Base-by-base conservation (phyloP, 2,888 invertebrate species). In the Torymus aiolomorphi region DNA sequence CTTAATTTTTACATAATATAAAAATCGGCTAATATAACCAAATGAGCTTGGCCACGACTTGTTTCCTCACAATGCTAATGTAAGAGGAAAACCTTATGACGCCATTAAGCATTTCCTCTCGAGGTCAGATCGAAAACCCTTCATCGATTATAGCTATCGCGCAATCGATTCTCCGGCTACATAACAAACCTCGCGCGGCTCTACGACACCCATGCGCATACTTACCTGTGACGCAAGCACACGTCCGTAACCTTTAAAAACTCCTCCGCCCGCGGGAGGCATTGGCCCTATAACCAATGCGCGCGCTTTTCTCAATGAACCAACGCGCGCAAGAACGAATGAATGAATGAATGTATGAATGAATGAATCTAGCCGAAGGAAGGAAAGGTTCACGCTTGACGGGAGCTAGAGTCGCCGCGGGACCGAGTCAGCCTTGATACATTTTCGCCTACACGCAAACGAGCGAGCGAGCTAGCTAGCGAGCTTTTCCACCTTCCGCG, bases 401-500 rank as follows among this genome's bases (percentile, higher is more conserved):
- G 61, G 61, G 52, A 52, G 62, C 20, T 16, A 20, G 2, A 11
- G n/a, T 52, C 67, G 80, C 54, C 69, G 20, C 57, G 72, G 80
- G 51, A 16, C 56, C 57, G 42, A 56, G 42, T n/a, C 84, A 85
- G 87, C 88, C 88, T 87, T 87, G 87, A 88, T 88, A 88, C 86
- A 88, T 87, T 88, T 76, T 88, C 88, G 88, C 88, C 88, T 85
- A 88, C 88, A 82, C 86, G 69, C 70, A 42, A 42, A 5, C 42
- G 8, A 42, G 42, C 54, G 57, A 78, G 75, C 76, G 65, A 85
- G 20, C 20, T 1, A 20, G 86, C 88, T 88, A 85, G 20, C 20
- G 20, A 20, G 86, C 88, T 88, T 88, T 88, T 88, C 87, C 87
- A 88, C 88, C 89, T 89, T 89, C 88, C 89, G 89, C 86, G 87